phyloP scores from a whole-genome alignment of 1,140 invertebrate genomes.

The Goniozus legneri region DNA sequence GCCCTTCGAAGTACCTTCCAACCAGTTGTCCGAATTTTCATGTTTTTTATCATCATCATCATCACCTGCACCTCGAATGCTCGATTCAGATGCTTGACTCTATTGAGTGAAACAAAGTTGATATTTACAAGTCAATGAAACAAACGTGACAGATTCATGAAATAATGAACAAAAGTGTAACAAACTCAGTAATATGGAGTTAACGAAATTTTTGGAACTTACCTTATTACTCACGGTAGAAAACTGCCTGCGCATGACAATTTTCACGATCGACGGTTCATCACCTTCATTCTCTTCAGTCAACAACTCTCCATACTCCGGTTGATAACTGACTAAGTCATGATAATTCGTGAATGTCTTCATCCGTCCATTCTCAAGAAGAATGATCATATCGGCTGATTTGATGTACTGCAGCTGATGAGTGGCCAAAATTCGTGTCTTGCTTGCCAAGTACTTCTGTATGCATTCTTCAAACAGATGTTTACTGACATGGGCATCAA shows the following conservation, averaged over 20 bases:
- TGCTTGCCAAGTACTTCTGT: conserved; percentile 46
- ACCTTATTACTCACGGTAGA: conserved; percentile 44
- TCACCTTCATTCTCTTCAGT: conserved; percentile 30
- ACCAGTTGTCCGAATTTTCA: conserved; percentile 50
- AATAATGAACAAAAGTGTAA: too few relatives aligned
- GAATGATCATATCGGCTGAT: conserved; percentile 72
- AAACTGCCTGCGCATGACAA: conserved; percentile 33
- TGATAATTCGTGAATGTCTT: conserved; percentile 52
- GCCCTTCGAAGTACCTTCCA: conserved; percentile 60
- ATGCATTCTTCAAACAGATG: conserved; percentile 71
- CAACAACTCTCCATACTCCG: conserved; percentile 39
- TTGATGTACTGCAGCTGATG: conserved; percentile 86
- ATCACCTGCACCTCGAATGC: conserved; percentile 37
- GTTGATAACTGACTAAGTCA: conserved; percentile 52
- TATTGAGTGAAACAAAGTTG: conserved; percentile 12
- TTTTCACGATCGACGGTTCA: conserved; percentile 39
- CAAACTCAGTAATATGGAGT: too few relatives aligned
- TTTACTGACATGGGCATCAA: conserved; percentile 70
- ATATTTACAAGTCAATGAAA: too few relatives aligned
- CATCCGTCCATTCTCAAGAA: conserved; percentile 69
- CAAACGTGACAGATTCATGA: too few relatives aligned
- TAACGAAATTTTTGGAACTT: too few relatives aligned
- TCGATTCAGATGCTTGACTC: conserved; percentile 42
- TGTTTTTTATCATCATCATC: conserved; percentile 59
- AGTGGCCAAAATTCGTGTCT: conserved; percentile 75